Evolutionary conservation across 1,140 invertebrate genomes (phyloP), one percentile per base, ranked within the genome.

Genomic region (Sitodiplosis mosellana): DNA sequence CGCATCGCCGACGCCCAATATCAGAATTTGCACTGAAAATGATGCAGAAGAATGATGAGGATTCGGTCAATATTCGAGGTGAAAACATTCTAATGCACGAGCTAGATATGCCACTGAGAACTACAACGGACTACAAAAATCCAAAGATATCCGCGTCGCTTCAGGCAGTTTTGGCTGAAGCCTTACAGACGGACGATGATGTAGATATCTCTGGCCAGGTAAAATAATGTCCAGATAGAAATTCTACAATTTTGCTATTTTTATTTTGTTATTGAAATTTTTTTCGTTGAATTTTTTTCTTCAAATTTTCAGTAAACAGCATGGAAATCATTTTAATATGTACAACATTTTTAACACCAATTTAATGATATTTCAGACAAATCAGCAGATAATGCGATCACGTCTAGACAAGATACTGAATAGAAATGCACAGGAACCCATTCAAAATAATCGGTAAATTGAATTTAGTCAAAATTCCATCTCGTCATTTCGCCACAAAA

Each of bases 41-140:
- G 46, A 67, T 73, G 15, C 68, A 72, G 33, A 70, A 76, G 0
- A 63, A 55, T 52, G 49, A 49, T 1, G 17, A 61, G 68, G 71
- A 54, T 60, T 69, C 46, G 66, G 72, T 59, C 59, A 77, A 72
- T 41, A 77, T 74, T 47, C 71, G 82, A 64, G 77, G 78, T 46
- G 87, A 92, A 61, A 89, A 91, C 63, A 81, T 92, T 47, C 65
- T 92, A 45, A 75, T 80, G 56, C 69, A 92, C 40, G 81, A 87
- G 55, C 66, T 92, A 48, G 82, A 88, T 54, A 77, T 83, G 72
- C 82, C 83, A 3, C 72, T 75, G 40, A 66, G 82, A 50, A 87
- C 83, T 0, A 88, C 84, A 0, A 67, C 81, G 54, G 82, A 89
- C 57, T 89, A 88, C 59, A 74, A 79, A 46, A 74, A 75, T 17